Percentiles rank a stretch among this genome's conserved stretches.
Evolutionary conservation across 1,140 invertebrate species (phyloP).

Genomic region (Alviniconcha marisindica): DNA sequence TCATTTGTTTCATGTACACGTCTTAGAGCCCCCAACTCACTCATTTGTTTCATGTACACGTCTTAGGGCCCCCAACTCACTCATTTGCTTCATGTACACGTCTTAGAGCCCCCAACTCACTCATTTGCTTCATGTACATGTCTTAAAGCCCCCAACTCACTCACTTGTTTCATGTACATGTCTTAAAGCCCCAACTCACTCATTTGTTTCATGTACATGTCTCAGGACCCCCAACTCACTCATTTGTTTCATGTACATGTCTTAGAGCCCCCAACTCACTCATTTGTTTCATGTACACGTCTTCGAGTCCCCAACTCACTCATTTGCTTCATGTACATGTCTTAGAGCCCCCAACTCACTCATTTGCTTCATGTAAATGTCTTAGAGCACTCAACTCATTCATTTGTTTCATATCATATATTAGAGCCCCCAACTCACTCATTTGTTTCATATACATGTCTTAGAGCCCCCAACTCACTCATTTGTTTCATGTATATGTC

Average conservation of each 20-base stretch:
- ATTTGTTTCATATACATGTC: constrained; percentile 69
- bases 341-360: constrained; percentile 46
- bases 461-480: too few species aligned
- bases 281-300: constrained; percentile 68
- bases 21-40: constrained; percentile 43
- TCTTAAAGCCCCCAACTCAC: constrained; percentile 69
- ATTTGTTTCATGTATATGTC: not conserved
- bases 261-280: constrained; percentile 46
- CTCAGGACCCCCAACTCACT: too few species aligned
- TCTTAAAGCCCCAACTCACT: constrained; percentile 46
- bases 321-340: not conserved
- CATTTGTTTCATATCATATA: not conserved
- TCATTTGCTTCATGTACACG: not conserved
- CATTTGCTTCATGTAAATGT: constrained; percentile 68
- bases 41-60: constrained; percentile 66
- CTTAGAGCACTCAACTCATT: too few species aligned
- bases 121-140: constrained; percentile 66
- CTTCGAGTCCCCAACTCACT: constrained; percentile 66
- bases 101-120: constrained; percentile 43
- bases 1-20: not conserved
- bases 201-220: constrained; percentile 68
- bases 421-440: constrained; percentile 45
- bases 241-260: not conserved
- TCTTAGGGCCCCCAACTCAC: too few species aligned
- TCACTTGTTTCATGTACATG: not conserved